Conservation (phyloP, 2,113 vertebrate species). For the Phyllopteryx taeniolatus region DNA sequence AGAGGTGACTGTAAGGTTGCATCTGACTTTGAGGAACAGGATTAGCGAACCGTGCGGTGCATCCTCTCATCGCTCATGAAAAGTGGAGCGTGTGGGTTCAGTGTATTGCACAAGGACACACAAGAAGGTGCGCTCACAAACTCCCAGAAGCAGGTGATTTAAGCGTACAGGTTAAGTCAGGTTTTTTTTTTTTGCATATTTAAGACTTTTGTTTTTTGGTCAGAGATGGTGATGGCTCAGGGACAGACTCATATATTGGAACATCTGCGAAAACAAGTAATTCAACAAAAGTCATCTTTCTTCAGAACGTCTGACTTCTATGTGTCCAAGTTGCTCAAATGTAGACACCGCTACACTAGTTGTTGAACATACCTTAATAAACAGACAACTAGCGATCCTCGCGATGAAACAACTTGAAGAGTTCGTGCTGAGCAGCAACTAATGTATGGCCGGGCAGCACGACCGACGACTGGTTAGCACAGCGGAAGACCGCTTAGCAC, state of each 20-base stretch:
- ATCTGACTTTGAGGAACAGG: conserved; percentile 25
- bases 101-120: conserved; percentile 36
- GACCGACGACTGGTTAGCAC: no score
- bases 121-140: conserved; percentile 10
- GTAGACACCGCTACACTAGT: no score
- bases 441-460: no score
- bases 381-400: neutral
- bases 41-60: conserved; percentile 35
- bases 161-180: neutral
- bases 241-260: neutral
- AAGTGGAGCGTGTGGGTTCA: conserved; percentile 16
- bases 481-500: no score
- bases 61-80: conserved; percentile 20
- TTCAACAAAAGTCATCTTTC: neutral
- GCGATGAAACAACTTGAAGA: no score
- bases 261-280: neutral
- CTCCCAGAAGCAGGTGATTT: neutral
- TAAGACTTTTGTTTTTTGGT: conserved; percentile 1
- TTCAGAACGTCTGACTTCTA: neutral
- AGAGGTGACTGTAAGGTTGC: conserved; percentile 13
- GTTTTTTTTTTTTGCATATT: conserved; percentile 5
- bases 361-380: neutral
- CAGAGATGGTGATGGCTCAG: neutral
- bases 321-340: neutral
- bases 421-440: no score